These are phyloP conservation scores for Agrochola lychnidis DNA, from an alignment of 2,888 invertebrate species.

Conservation along the genomic window DNA sequence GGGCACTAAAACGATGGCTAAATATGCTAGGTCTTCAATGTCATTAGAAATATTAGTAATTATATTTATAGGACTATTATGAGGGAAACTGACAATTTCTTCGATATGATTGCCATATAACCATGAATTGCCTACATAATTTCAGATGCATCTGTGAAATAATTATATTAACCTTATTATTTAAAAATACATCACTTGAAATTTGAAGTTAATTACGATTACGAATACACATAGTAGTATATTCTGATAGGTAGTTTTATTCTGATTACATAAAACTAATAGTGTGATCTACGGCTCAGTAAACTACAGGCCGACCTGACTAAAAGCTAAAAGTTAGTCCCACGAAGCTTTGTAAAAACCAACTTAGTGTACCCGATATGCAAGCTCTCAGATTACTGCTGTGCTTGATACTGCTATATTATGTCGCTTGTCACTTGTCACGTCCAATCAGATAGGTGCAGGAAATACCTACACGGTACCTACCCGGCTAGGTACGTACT, in stretches of 20 bases:
- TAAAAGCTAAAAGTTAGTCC: too few relatives aligned
- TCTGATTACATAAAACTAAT: neutral
- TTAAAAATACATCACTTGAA: neutral
- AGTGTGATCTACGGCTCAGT: neutral
- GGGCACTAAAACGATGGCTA: neutral
- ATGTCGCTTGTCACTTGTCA: slow-evolving; percentile 44
- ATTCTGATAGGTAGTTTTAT: neutral
- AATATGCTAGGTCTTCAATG: neutral
- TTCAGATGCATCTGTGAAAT: neutral
- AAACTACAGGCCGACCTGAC: neutral
- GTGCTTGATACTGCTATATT: slow-evolving; percentile 1
- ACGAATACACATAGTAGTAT: neutral
- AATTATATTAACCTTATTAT: neutral
- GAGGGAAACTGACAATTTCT: neutral
- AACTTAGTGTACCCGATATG: slow-evolving; percentile 13
- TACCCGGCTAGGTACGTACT: slow-evolving; percentile 12
- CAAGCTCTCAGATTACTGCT: slow-evolving; percentile 36
- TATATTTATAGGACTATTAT: neutral
- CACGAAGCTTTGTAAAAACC: slow-evolving; percentile 14
- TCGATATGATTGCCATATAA: neutral
- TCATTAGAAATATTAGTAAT: neutral
- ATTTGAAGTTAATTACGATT: neutral
- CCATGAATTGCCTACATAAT: neutral
- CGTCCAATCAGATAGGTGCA: slow-evolving; percentile 54
- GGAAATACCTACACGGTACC: slow-evolving; percentile 38